These are phyloP conservation scores for Acleris laterana DNA, from an alignment of 2,888 invertebrate species.

Conservation along the genomic window DNA sequence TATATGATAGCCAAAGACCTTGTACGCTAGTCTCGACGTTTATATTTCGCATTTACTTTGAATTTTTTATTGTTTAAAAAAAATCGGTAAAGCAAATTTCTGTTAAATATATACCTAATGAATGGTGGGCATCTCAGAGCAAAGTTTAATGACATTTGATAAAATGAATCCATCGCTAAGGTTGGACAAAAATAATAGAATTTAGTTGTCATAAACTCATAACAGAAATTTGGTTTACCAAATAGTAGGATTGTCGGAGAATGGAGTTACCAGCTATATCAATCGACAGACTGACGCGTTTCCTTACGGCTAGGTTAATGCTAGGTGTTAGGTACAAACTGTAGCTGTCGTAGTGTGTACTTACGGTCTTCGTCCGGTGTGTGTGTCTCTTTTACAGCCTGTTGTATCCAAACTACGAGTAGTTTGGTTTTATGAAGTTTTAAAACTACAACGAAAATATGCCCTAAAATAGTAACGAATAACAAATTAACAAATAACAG, in stretches of 20 bases:
- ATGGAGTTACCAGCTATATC: conserved; percentile 72
- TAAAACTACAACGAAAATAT: too few species aligned
- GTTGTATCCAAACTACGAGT: not conserved
- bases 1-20: conserved; percentile 76
- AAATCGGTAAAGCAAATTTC: conserved; percentile 17
- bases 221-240: too few species aligned
- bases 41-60: conserved; percentile 61
- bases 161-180: too few species aligned
- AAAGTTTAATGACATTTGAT: too few species aligned
- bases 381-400: not conserved
- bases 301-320: conserved; percentile 45
- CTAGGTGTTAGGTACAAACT: conserved; percentile 47
- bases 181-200: too few species aligned
- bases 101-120: too few species aligned
- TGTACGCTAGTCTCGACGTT: conserved; percentile 73
- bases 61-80: conserved; percentile 7
- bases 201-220: too few species aligned
- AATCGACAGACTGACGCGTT: conserved; percentile 58
- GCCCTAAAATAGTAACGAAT: too few species aligned
- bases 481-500: too few species aligned
- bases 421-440: too few species aligned
- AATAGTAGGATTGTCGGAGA: conserved; percentile 44
- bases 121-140: too few species aligned
- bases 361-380: conserved; percentile 31
- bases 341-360: conserved; percentile 43